These are phyloP conservation scores for Scyliorhinus canicula DNA, from an alignment of 2,797 vertebrate species.

Conservation along the genomic window DNA sequence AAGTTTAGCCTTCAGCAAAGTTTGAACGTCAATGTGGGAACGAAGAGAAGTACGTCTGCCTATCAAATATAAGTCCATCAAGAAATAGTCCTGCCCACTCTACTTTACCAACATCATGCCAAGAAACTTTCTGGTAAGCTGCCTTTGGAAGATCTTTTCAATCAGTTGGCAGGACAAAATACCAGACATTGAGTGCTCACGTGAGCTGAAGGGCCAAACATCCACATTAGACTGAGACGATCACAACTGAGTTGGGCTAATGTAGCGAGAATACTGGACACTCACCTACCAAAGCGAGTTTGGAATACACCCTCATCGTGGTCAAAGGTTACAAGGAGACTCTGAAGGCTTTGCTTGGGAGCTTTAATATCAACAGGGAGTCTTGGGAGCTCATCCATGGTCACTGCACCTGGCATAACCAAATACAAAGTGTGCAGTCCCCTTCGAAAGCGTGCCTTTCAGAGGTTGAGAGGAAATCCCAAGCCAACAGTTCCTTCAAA, in stretches of 20 bases:
- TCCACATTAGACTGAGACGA: background rate
- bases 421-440: background rate
- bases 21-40: background rate
- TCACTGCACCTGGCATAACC: background rate
- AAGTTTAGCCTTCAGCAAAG: background rate
- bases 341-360: background rate
- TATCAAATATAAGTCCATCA: background rate
- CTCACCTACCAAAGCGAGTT: background rate
- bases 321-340: background rate
- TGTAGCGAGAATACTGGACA: no score
- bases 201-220: no score
- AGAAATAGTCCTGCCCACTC: background rate
- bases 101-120: background rate
- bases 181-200: background rate
- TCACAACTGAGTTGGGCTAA: background rate
- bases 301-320: background rate
- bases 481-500: no score
- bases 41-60: background rate
- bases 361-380: background rate
- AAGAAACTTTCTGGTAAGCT: background rate
- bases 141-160: background rate
- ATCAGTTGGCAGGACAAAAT: background rate
- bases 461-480: no score
- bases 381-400: background rate
- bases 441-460: background rate